phyloP scores from a whole-genome alignment of 2,113 vertebrate genomes.

The Ochotona curzoniae region DNA sequence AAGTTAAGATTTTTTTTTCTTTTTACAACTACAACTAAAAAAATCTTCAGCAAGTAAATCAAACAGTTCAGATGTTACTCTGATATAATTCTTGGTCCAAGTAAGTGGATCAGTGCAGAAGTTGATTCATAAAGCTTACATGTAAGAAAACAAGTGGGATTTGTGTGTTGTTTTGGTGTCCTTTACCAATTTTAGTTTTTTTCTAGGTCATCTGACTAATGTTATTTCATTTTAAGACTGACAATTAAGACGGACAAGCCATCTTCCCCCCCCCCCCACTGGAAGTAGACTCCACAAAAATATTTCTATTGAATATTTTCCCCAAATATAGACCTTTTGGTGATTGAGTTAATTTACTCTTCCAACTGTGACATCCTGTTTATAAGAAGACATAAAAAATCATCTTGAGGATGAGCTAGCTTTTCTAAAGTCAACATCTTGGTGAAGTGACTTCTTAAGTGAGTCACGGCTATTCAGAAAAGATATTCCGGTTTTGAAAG shows the following conservation, averaged over 20 bases:
- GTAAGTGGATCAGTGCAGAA: constrained; percentile 14
- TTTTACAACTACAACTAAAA: constrained; percentile 23
- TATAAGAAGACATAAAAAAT: constrained; percentile 67
- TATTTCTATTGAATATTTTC: constrained; percentile 55
- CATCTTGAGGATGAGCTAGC: constrained; percentile 6
- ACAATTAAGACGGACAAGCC: constrained; percentile 23
- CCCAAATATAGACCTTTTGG: constrained; percentile 61
- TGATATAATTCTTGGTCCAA: not conserved
- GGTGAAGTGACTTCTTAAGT: constrained; percentile 57
- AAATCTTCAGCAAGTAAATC: constrained; percentile 36
- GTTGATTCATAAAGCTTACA: not conserved
- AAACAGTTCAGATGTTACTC: not conserved
- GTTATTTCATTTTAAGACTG: not conserved
- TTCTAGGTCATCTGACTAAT: not conserved
- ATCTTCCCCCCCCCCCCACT: not conserved
- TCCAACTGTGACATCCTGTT: constrained; percentile 73
- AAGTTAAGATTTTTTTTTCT: not conserved
- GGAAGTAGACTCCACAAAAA: constrained; percentile 41
- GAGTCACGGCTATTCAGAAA: constrained; percentile 67
- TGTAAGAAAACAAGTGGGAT: not conserved
- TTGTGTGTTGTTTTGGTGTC: not conserved
- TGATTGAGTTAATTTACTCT: constrained; percentile 65
- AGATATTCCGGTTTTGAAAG: constrained; percentile 73
- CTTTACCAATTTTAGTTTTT: not conserved
- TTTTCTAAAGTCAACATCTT: constrained; percentile 60